phyloP scores from a whole-genome alignment of 1,140 invertebrate genomes.

The Scaptomyza graminum region DNA sequence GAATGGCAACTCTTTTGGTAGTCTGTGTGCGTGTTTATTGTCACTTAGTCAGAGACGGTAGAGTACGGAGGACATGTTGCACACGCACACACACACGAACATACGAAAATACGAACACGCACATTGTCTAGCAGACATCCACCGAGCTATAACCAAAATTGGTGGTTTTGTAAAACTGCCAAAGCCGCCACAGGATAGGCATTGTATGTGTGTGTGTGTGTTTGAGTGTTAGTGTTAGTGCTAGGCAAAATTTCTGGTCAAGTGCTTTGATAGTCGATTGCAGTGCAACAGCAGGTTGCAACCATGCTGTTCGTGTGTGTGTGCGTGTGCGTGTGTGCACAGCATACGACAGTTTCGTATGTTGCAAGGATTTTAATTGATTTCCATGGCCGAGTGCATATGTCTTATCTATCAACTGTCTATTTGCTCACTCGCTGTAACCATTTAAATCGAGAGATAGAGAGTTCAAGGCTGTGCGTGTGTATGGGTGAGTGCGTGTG shows the following conservation, averaged over 20 bases:
- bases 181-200: conserved; percentile 49
- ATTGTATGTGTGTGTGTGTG: conserved; percentile 7
- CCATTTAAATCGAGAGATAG: conserved; percentile 5
- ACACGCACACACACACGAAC: not conserved
- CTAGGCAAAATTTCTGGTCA: conserved; percentile 46
- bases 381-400: conserved; percentile 79
- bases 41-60: conserved; percentile 30
- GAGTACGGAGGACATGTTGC: not conserved
- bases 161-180: conserved; percentile 77
- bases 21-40: conserved; percentile 51
- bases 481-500: conserved; percentile 10
- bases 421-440: conserved; percentile 36
- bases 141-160: conserved; percentile 68
- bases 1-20: conserved; percentile 50
- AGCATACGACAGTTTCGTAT: conserved; percentile 50
- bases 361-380: conserved; percentile 81
- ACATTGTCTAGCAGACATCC: conserved; percentile 28
- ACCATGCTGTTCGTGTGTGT: conserved; percentile 33
- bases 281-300: conserved; percentile 54
- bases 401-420: conserved; percentile 67
- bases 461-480: not conserved
- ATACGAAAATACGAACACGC: not conserved
- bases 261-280: conserved; percentile 76
- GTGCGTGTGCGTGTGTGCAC: conserved; percentile 27
- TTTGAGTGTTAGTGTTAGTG: not conserved